Evolutionary conservation across 2,113 vertebrate species (phyloP), one percentile per base, ranked within the genome.

Genomic region (Tupaia tana): DNA sequence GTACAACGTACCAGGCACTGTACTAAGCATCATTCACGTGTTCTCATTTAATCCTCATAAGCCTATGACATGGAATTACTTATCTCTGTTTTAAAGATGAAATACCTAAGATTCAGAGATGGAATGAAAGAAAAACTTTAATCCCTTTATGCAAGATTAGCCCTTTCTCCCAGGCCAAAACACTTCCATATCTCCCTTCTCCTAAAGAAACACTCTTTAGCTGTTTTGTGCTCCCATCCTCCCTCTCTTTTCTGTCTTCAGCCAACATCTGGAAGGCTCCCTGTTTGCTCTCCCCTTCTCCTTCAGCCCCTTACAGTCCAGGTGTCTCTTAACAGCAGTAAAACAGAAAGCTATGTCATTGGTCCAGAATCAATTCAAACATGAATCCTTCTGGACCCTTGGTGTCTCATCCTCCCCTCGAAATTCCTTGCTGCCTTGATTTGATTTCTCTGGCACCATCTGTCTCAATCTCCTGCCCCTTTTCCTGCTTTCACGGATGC

Each of bases 31-130:
- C 59, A 86, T 22, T 64, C 7, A 2, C 43, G 24, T 70, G 25
- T 69, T 85, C 77, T 71, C 75, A 67, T 19, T 86, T 82, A 95
- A 83, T 86, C 81, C 31, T 79, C 79, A 74, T n/a, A 91, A 89
- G 27, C n/a, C 64, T 22, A 15, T 9, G 6, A 67, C 31, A 90
- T 25, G 31, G 20, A 87, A 87, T 54, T 93, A 75, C 58, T 64
- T 43, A 86, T 66, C 85, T n/a, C 66, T 52, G 5, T 56, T 94
- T 95, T 89, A 89, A 90, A 74, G 34, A 61, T 61, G 64, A 95
- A 85, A 94, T 78, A 86, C 58, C 24, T 73, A 90, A 87, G 29
- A 31, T 8, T 88, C n/a, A 77, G 70, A 79, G 12, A 86, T 59
- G 29, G 84, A 91, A 79, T 74, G 56, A 73, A 94, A 88, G 22